A percentile compares a stretch with the other conserved stretches of the same genome.
Evolutionary conservation across 2,888 invertebrate species (phyloP).

Genomic region (Drosophila kokeensis): DNA sequence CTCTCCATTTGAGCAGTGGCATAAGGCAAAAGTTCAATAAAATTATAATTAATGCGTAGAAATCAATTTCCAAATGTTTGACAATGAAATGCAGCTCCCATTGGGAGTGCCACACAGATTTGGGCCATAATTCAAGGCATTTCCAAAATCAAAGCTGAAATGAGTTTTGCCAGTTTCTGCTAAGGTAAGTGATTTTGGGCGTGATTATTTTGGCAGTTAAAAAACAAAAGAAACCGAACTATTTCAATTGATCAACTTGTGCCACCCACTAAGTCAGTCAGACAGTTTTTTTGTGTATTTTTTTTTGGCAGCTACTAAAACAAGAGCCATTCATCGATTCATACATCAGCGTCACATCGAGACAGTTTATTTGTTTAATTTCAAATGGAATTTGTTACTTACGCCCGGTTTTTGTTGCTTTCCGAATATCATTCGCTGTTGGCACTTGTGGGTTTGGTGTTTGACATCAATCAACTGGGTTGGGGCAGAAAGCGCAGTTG

Average conservation of each 20-base stretch:
- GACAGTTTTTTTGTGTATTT: not conserved
- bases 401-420: constrained; percentile 7
- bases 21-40: constrained; percentile 38
- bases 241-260: constrained; percentile 20
- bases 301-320: constrained; percentile 14
- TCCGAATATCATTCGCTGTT: constrained; percentile 44
- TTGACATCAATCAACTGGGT: constrained; percentile 67
- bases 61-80: constrained; percentile 25
- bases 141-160: not conserved
- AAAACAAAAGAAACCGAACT: not conserved
- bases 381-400: constrained; percentile 35
- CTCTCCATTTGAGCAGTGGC: not conserved
- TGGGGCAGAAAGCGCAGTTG: not conserved
- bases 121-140: not conserved
- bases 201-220: constrained; percentile 1
- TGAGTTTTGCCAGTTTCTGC: not conserved
- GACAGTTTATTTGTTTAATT: constrained; percentile 77
- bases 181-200: not conserved
- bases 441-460: constrained; percentile 40
- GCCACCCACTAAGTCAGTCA: constrained; percentile 23
- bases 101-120: not conserved
- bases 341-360: constrained; percentile 67
- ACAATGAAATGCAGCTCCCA: not conserved
- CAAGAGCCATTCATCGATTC: constrained; percentile 41
- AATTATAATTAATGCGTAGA: constrained; percentile 46